Base-by-base conservation (phyloP, 1,140 invertebrate genomes). In the Drosophila suzukii region DNA sequence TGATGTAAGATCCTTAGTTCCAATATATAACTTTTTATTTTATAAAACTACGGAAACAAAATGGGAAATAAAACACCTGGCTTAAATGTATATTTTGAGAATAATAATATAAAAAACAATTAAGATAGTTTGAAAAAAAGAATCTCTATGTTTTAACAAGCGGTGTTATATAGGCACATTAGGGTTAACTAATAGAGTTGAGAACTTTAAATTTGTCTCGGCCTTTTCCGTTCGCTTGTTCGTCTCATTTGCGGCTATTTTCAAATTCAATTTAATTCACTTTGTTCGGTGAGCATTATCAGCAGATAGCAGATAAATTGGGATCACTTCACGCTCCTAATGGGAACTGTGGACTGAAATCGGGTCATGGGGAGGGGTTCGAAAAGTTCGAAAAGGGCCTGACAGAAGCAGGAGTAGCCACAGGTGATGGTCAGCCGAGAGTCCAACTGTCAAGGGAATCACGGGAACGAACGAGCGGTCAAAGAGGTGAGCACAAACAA, bases 221-320 rank as follows among this genome's bases (percentile, higher is more conserved):
- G 44, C 38, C 36, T 30, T 51, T 30, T 30, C 70, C 67, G 46
- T 41, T 49, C 30, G 30, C 44, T 61, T 34, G 50, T 54, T 51
- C 41, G 36, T 66, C 68, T 59, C 57, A 67, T 77, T 61, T 62
- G 75, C 63, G 74, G 74, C 57, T 86, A 88, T 79, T 90, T 86
- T 78, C 81, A 76, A 79, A 81, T 85, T 88, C 86, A 91, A 91
- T 91, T 91, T 90, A 91, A 91, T 91, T 91, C 90, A 91, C 90
- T 91, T 91, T 91, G 90, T 91, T 91, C 90, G 90, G 79, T 91
- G 90, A 91, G 90, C 90, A 91, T 91, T 91, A 91, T 91, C 90
- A 70, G 81, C 61, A 76, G 90, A 91, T 91, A 91, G 84, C 86
- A 82, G 90, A 91, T 91, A 90, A 91, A 91, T 89, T 78, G 79